These are phyloP conservation scores for Nymphalis polychloros DNA, from an alignment of 2,888 invertebrate genomes.

Conservation along the genomic window DNA sequence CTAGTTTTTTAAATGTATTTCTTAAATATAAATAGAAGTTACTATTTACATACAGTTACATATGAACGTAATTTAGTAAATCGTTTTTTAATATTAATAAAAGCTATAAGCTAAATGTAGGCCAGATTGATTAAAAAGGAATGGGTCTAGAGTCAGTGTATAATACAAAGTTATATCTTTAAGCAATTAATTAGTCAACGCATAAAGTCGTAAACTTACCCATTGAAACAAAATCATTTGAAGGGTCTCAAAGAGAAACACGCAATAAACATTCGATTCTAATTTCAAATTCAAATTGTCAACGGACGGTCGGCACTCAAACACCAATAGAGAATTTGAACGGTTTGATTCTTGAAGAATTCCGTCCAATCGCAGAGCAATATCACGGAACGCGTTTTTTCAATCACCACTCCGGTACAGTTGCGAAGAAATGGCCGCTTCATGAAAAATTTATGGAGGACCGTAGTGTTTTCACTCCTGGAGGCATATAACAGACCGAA, in stretches of 20 bases:
- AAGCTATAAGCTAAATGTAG: too few relatives aligned
- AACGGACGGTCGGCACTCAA: constrained; percentile 33
- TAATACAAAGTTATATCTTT: neutral
- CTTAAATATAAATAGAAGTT: neutral
- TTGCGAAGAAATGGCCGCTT: constrained; percentile 56
- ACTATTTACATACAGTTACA: too few relatives aligned
- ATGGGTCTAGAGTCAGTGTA: neutral
- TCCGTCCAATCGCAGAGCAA: constrained; percentile 57
- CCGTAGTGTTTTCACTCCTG: constrained; percentile 52
- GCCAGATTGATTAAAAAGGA: too few relatives aligned
- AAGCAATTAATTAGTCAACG: neutral
- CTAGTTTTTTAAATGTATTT: neutral
- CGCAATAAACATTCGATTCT: constrained; percentile 29
- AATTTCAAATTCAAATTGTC: constrained; percentile 43
- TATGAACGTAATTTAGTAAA: too few relatives aligned
- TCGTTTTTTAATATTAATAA: too few relatives aligned
- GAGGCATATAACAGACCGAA: constrained; percentile 66
- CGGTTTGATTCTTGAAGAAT: constrained; percentile 43
- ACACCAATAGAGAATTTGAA: constrained; percentile 37
- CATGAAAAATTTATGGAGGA: constrained; percentile 77
- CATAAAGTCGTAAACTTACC: constrained; percentile 5
- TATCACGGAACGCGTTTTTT: constrained; percentile 67
- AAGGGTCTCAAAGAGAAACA: constrained; percentile 6
- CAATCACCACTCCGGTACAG: constrained; percentile 66
- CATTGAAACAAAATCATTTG: neutral